Conservation (phyloP, 1,140 invertebrate genomes). For the Rhagoletis zephyria region DNA sequence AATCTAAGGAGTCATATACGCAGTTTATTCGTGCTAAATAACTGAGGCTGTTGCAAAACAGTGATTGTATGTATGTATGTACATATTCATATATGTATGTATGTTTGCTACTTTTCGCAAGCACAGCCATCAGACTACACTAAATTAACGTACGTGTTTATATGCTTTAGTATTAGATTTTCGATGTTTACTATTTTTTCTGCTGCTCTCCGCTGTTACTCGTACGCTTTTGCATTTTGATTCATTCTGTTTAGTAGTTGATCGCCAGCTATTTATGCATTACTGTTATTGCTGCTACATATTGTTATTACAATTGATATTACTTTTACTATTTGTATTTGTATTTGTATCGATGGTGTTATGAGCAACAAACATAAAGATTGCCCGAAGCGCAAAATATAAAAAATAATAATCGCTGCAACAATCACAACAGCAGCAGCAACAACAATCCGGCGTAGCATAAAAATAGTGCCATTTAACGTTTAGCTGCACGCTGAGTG, state of each 20-base stretch:
- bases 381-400: neutral
- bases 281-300: neutral
- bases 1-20: neutral
- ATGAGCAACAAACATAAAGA: constrained; percentile 1
- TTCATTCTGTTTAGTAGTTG: neutral
- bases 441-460: neutral
- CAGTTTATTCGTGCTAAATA: neutral
- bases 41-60: neutral
- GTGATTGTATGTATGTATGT: neutral
- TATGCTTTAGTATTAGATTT: neutral
- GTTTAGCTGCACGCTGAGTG: neutral
- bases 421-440: neutral
- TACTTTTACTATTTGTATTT: neutral
- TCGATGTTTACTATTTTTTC: neutral
- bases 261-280: constrained; percentile 37
- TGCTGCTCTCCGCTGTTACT: neutral
- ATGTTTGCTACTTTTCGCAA: neutral
- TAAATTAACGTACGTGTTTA: neutral
- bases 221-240: neutral
- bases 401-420: no score
- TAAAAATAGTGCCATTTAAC: constrained; percentile 38
- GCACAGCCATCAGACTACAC: neutral
- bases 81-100: neutral
- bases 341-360: neutral
- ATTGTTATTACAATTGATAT: constrained; percentile 12